These are phyloP conservation scores for Microtus montanus DNA, from an alignment of 2,113 vertebrate genomes.

Conservation along the genomic window DNA sequence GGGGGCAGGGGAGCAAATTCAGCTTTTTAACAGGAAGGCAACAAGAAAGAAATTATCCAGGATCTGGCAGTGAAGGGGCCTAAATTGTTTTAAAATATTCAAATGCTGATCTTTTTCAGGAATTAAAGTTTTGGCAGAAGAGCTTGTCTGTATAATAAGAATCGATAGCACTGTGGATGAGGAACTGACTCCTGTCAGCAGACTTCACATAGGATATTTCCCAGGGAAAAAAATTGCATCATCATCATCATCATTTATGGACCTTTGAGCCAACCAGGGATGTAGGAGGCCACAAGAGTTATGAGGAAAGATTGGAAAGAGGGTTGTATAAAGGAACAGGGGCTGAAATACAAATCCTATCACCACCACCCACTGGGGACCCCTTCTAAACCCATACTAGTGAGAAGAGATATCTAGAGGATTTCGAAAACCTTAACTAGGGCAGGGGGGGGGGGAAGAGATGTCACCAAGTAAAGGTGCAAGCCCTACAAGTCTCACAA, in stretches of 20 bases:
- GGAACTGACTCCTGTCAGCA: not conserved
- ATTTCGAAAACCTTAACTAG: not conserved
- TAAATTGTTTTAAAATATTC: not conserved
- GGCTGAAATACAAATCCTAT: not conserved
- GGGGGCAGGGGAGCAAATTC: too few relatives aligned
- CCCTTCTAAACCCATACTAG: not conserved
- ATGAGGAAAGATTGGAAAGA: not conserved
- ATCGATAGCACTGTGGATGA: not conserved
- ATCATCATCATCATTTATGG: too few relatives aligned
- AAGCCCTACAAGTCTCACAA: not conserved
- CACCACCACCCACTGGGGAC: not conserved
- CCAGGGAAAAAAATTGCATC: not conserved
- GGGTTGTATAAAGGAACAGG: not conserved
- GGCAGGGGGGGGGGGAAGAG: too few relatives aligned
- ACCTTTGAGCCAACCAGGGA: not conserved
- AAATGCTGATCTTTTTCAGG: not conserved
- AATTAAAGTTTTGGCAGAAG: not conserved
- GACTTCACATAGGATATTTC: not conserved
- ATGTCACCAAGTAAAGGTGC: not conserved
- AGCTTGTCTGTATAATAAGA: not conserved
- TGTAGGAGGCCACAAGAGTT: not conserved
- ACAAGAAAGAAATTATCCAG: not conserved
- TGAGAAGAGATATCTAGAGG: not conserved
- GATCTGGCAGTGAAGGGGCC: not conserved
- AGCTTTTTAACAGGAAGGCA: not conserved